Percentiles rank a stretch among this genome's conserved stretches.
Evolutionary conservation across 1,140 invertebrate genomes (phyloP).

Genomic region (Brachionus sp.): DNA sequence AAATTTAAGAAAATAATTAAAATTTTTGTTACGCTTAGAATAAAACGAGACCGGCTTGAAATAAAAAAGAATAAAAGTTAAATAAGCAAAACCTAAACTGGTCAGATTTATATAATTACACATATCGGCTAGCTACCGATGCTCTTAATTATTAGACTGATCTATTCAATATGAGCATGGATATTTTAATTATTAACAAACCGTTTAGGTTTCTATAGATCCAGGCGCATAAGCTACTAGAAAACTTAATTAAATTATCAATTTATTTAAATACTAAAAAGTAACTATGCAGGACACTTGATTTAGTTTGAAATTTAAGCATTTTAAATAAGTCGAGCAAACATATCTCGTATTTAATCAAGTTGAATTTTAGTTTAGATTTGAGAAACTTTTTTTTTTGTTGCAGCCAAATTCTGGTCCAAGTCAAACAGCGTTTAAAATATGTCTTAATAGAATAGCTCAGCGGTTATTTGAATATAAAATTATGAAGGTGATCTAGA

Average conservation of each 20-base stretch:
- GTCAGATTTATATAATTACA: conserved; percentile 10
- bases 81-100: neutral
- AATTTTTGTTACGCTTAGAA: conserved; percentile 1
- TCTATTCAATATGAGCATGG: neutral
- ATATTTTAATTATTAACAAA: conserved; percentile 5
- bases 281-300: neutral
- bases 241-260: conserved; percentile 1
- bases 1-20: conserved; percentile 1
- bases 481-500: neutral
- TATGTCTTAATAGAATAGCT: neutral
- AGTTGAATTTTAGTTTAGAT: too few relatives aligned
- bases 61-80: neutral
- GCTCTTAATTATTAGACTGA: conserved; percentile 8
- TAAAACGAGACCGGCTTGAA: neutral
- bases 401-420: neutral
- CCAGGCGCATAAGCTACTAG: too few relatives aligned
- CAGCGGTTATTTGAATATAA: neutral
- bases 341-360: neutral
- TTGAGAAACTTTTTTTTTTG: neutral
- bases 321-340: neutral
- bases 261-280: neutral
- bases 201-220: neutral
- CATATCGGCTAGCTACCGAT: neutral
- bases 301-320: neutral
- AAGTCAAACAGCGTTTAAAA: neutral